Evolutionary conservation across 2,797 vertebrate genomes (phyloP), one percentile per base, ranked within the genome.

Genomic region (Astyanax mexicanus): DNA sequence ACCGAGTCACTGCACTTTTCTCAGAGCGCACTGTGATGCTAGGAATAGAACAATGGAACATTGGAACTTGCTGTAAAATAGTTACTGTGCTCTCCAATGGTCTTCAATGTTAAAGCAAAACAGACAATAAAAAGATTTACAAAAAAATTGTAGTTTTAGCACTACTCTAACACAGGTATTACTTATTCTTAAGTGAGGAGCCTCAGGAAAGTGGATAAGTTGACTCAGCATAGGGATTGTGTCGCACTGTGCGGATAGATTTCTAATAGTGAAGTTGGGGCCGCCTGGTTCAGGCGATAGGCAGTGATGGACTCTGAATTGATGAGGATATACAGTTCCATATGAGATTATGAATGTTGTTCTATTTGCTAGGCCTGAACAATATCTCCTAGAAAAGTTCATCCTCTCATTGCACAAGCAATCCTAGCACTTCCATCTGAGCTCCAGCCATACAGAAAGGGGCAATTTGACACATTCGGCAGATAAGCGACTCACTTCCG

Each of bases 401-500:
- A n/a, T 3, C 35, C 10, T 19, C 35, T 51, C 17, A 40, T 35
- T 57, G 54, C 52, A 58, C 23, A 71, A 2, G 55, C 55, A 58
- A 35, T 58, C 61, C 37, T 13, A 32, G 40, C 15, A 45, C 3
- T 4, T 61, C 19, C 27, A 54, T 32, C 29, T 23, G 13, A 45
- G 54, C 5, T 45, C 10, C 3, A 23, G n/a, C 11, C 37, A 45
- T 69, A 61, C 11, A 40, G 2, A 12, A 10, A 9, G 17, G 19
- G 38, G 60, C 13, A 27, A 25, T 57, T 45, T 27, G 64, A 64
- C 52, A 75, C 69, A 68, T 29, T 5, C 19, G 35, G 12, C 9
- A 69, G 40, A 70, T 65, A 71, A 80, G 32, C 13, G 35, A 42
- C 29, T 32, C 11, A 15, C 12, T 21, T 45, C 40, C 19, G 12